Base-by-base conservation (phyloP, 2,113 vertebrate genomes). In the Guaruba guarouba region DNA sequence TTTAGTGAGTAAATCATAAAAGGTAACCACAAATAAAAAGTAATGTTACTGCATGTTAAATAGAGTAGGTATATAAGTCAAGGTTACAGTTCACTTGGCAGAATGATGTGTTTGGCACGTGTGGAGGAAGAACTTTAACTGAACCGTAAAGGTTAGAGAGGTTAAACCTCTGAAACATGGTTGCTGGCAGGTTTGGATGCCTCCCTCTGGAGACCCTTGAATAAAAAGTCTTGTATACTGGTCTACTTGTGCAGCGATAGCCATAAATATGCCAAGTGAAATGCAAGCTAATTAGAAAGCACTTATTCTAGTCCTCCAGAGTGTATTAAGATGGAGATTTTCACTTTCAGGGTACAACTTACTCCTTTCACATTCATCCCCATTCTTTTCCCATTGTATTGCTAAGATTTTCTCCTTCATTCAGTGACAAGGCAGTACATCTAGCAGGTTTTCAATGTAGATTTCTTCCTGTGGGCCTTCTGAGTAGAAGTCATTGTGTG, bases 201-300 rank as follows among this genome's bases (percentile, higher is more conserved):
- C 70, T 93, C 48, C 37, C 82, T 68, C 85, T 55, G 43, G 90
- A 94, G 85, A 81, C 20, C 35, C 31, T 71, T 71, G 75, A 81
- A 93, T 80, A 86, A 93, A 94, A 69, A 93, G 27, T 51, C 76
- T 37, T 7, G 1, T 78, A 24, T 55, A 88, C 52, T 46, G 27
- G 79, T 71, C 85, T 81, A 24, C 76, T 94, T 4, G 2, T 66
- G 61, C 73, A 78, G 31, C 0, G 0, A 90, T 44, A 81, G 76
- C 55, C 43, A 88, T 95, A 96, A 96, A 96, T 73, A 84, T 39
- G 76, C 35, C 90, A 81, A 81, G 51, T 68, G 46, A 92, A 95
- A 96, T 48, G 62, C 79, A 29, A 90, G 73, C 52, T 94, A 94
- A 95, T 97, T 95, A 94, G 76, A 90, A 93, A 96, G 78, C 90